phyloP scores from a whole-genome alignment of 1,140 invertebrate species.

The Heliconius congener region DNA sequence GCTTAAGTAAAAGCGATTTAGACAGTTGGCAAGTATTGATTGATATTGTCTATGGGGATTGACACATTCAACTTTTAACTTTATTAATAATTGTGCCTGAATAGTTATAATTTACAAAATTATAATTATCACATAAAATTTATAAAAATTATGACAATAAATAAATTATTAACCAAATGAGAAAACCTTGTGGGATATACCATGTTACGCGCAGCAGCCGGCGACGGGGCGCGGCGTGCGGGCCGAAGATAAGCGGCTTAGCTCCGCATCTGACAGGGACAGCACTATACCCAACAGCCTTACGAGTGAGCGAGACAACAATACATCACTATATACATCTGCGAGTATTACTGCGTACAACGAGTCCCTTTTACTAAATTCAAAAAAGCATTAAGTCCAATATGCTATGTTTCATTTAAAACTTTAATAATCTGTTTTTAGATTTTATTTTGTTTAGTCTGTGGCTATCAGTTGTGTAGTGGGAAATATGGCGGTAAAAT shows the following conservation, averaged over 20 bases:
- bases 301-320: constrained; percentile 51
- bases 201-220: constrained; percentile 69
- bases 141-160: not conserved
- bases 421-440: not conserved
- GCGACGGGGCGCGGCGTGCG: constrained; percentile 67
- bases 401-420: not conserved
- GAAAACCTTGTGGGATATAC: constrained; percentile 55
- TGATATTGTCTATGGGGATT: no score
- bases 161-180: constrained; percentile 21
- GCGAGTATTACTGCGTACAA: constrained; percentile 67
- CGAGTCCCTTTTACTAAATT: constrained; percentile 22
- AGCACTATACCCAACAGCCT: constrained; percentile 26
- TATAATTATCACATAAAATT: not conserved
- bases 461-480: constrained; percentile 40
- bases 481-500: constrained; percentile 59
- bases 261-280: constrained; percentile 62
- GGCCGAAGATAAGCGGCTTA: constrained; percentile 79
- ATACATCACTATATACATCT: constrained; percentile 71
- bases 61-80: no score
- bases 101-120: no score
- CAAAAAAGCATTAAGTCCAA: constrained; percentile 46
- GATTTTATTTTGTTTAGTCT: not conserved
- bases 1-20: no score
- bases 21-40: no score
- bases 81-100: no score